Percentiles rank a stretch among this genome's conserved stretches.
Conservation (phyloP, 2,797 vertebrate species). For the Petrocephalus sullivani region DNA sequence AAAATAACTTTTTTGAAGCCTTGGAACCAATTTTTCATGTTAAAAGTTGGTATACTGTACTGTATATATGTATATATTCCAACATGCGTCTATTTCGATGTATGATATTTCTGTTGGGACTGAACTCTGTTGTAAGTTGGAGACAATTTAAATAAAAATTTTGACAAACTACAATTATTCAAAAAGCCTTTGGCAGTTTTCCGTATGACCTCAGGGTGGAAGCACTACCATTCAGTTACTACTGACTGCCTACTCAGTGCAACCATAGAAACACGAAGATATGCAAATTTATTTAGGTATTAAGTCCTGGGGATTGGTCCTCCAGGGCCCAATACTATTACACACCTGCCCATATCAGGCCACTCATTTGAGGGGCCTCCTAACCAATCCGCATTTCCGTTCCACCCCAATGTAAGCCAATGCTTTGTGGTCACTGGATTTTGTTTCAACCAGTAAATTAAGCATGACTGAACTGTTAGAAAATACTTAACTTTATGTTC, state of each 20-base stretch:
- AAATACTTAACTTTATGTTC: neutral
- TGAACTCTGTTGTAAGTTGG: neutral
- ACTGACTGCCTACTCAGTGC: neutral
- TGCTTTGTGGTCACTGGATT: neutral
- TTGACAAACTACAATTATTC: neutral
- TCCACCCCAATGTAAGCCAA: neutral
- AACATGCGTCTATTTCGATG: neutral
- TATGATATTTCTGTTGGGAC: neutral
- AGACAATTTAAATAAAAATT: neutral
- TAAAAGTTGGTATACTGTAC: neutral
- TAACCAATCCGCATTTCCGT: neutral
- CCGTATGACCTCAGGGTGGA: neutral
- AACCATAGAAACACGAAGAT: neutral
- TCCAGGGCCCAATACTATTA: neutral
- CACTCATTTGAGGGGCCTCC: neutral
- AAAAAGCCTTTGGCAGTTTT: neutral
- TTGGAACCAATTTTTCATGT: neutral
- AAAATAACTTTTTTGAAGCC: neutral
- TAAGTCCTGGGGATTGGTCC: neutral
- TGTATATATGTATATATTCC: neutral
- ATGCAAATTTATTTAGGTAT: neutral
- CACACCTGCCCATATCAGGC: neutral
- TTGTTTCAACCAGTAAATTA: slow-evolving; percentile 1
- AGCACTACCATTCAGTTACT: neutral
- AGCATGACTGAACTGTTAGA: neutral